These are phyloP conservation scores for Tragelaphus imberbis DNA, from an alignment of 2,113 vertebrate species.

Conservation along the genomic window DNA sequence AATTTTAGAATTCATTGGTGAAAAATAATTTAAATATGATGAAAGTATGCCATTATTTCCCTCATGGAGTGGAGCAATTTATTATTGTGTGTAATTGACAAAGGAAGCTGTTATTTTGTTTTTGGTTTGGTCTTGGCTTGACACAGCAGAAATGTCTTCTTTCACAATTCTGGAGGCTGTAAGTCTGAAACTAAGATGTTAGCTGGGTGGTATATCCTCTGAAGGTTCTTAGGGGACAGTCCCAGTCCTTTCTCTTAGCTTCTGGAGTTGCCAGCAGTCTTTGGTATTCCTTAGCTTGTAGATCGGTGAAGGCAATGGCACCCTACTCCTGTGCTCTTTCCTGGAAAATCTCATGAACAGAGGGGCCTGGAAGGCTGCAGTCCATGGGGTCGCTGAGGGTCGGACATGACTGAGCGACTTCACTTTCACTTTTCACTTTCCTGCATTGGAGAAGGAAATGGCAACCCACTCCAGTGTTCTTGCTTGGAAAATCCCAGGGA, in stretches of 20 bases:
- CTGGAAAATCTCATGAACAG: too few relatives aligned
- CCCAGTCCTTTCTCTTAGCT: not conserved
- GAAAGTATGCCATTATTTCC: not conserved
- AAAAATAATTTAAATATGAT: constrained; percentile 12
- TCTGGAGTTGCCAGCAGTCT: not conserved
- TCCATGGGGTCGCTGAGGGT: too few relatives aligned
- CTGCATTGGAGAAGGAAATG: too few relatives aligned
- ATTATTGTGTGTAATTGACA: not conserved
- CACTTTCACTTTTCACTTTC: too few relatives aligned
- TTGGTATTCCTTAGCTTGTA: not conserved
- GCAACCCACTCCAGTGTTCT: too few relatives aligned
- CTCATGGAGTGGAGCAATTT: not conserved
- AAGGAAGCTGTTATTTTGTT: not conserved
- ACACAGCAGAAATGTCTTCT: not conserved
- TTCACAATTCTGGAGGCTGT: not conserved
- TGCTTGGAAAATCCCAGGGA: too few relatives aligned
- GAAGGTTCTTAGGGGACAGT: not conserved
- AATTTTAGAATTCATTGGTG: not conserved
- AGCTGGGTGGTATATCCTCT: not conserved
- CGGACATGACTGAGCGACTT: too few relatives aligned
- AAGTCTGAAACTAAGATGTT: not conserved
- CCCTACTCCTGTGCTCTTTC: too few relatives aligned
- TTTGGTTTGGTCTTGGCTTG: not conserved
- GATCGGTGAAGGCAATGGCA: too few relatives aligned
- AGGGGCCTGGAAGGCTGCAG: too few relatives aligned